phyloP scores from a whole-genome alignment of 2,888 invertebrate species.

The Leptinotarsa juncta region DNA sequence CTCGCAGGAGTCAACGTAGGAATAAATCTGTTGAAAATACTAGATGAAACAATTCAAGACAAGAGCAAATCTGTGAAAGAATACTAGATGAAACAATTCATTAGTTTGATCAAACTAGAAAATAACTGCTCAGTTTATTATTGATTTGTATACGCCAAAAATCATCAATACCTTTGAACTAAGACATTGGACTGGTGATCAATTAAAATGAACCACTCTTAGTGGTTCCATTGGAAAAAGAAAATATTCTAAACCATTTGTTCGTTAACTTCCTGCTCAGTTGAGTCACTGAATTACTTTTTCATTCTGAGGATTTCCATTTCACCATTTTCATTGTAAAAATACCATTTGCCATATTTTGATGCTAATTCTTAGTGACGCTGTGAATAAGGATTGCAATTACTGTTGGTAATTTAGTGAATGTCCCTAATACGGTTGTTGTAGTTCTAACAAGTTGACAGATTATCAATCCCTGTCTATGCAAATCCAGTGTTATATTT shows the following conservation, averaged over 20 bases:
- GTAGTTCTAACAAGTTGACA: neutral
- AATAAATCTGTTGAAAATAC: too few species aligned
- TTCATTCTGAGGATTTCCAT: neutral
- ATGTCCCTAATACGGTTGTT: constrained; percentile 5
- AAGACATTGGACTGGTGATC: too few species aligned
- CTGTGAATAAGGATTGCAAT: constrained; percentile 1
- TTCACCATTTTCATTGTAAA: neutral
- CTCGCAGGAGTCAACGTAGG: too few species aligned
- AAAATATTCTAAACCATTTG: neutral
- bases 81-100: too few species aligned
- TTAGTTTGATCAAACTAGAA: too few species aligned
- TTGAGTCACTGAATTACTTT: too few species aligned
- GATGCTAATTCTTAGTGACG: neutral
- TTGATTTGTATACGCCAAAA: too few species aligned
- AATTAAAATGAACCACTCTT: too few species aligned
- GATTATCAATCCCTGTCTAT: neutral
- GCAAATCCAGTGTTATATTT: neutral
- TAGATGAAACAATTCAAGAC: too few species aligned
- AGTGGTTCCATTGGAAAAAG: neutral
- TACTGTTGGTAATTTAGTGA: neutral
- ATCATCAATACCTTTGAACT: too few species aligned
- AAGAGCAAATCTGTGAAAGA: too few species aligned
- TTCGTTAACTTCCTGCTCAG: neutral
- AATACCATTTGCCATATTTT: constrained; percentile 12
- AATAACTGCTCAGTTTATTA: too few species aligned